A percentile compares a stretch with the other conserved stretches of the same genome.
These are phyloP conservation scores for Crypturellus undulatus DNA, from an alignment of 2,113 vertebrate genomes.

Conservation along the genomic window DNA sequence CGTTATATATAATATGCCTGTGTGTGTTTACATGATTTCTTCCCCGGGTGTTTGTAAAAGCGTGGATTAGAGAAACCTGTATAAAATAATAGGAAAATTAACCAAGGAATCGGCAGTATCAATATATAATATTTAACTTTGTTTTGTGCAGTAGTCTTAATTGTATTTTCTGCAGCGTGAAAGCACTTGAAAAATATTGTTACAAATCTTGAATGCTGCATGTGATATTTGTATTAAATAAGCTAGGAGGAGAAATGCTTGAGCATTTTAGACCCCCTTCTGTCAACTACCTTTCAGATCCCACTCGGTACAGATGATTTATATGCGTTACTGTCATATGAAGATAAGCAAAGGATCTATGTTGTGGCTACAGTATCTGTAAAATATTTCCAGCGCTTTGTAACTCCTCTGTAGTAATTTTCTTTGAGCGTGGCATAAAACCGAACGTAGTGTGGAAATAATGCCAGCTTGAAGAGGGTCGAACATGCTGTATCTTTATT, in stretches of 20 bases:
- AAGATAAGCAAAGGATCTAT: not conserved
- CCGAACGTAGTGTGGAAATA: not conserved
- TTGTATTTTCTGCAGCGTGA: not conserved
- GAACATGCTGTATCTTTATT: rapidly evolving
- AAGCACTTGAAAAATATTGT: not conserved
- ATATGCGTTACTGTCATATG: not conserved
- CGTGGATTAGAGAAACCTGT: not conserved
- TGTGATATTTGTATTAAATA: not conserved
- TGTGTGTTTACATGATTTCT: not conserved
- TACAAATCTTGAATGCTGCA: not conserved
- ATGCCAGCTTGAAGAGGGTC: not conserved
- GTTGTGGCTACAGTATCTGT: not conserved
- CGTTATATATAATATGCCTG: not conserved
- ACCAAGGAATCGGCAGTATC: not conserved
- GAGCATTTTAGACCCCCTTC: not conserved
- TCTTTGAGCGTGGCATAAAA: not conserved
- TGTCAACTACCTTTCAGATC: not conserved
- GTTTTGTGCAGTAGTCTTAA: not conserved
- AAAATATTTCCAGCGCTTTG: not conserved
- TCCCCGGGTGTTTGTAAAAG: not conserved
- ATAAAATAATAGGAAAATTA: not conserved
- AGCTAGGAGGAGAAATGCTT: not conserved
- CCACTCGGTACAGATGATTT: not conserved
- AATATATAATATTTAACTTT: not conserved
- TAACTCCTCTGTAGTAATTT: not conserved